Evolutionary conservation across 2,113 vertebrate species (phyloP), one percentile per base, ranked within the genome.

Genomic region (Coracopsis vasa): DNA sequence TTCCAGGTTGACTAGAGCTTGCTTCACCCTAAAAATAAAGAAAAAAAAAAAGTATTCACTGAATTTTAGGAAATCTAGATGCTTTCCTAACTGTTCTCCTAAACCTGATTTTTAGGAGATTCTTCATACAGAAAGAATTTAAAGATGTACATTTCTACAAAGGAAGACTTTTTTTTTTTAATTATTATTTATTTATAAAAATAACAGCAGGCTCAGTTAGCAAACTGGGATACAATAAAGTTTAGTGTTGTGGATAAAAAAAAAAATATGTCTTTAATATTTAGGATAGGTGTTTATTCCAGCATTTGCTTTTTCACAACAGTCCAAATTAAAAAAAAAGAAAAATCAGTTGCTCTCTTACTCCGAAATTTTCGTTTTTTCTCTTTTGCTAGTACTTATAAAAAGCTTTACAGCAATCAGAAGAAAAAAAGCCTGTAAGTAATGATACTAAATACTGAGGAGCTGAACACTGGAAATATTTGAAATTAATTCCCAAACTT

Each of bases 101-200:
- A 51, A 79, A 81, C 39, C 20, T 9, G 39, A 66, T 1, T 41
- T 78, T 37, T 31, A 60, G 33, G 8, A 47, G 67, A 24, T 47
- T 56, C 1, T 35, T 72, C 5, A 0, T 69, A 39, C 11, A 29
- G 13, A 1, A n/a, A 15, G 7, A 80, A 25, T 24, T 21, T 11
- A 13, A 56, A 67, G 1, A 2, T 17, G 62, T 4, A 3, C 0
- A 33, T n/a, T 91, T 78, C 37, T 41, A 24, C 5, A 79, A 71
- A n/a, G 6, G 21, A 92, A 80, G 7, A 33, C 3, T n/a, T 35
- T 66, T 54, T 73, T n/a, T n/a, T 33, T 18, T 20, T 11, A 18
- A 31, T 47, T 21, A 33, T 33, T 56, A n/a, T n/a, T 50, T n/a
- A n/a, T 56, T 56, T 56, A n/a, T 21, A 56, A 56, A 23, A 56